A percentile compares a stretch with the other conserved stretches of the same genome.
Evolutionary conservation across 37 sponge, comb jelly and placozoan genomes (phyloP).

Genomic region (Lycopodina hypogea): DNA sequence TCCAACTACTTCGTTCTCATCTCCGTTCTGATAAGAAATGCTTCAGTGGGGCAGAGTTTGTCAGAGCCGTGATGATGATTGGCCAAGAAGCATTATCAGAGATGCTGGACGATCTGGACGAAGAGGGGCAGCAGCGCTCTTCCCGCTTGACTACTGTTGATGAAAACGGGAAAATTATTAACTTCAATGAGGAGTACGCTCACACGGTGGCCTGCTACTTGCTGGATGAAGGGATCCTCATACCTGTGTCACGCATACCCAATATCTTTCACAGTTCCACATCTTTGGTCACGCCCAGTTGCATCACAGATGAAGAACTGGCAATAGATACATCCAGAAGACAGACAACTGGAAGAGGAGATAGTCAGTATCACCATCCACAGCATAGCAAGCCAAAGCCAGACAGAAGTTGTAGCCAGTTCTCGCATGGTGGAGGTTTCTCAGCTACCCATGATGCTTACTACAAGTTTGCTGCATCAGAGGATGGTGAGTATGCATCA

Average conservation of each 20-base stretch:
- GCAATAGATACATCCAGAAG: too few species aligned
- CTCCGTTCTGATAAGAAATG: constrained; percentile 57
- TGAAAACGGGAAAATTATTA: constrained; percentile 5
- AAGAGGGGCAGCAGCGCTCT: background rate
- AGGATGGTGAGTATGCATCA: constrained; percentile 21
- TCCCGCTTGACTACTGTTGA: background rate
- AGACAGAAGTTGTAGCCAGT: too few species aligned
- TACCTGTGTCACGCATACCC: background rate
- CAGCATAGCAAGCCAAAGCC: too few species aligned
- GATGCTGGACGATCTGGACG: background rate
- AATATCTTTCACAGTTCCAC: background rate
- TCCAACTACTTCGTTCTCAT: constrained; percentile 32
- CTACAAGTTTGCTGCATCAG: constrained; percentile 51
- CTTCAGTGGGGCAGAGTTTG: constrained; percentile 72
- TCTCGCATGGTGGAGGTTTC: background rate
- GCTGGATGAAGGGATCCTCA: constrained; percentile 37
- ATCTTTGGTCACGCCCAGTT: background rate
- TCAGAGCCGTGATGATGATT: constrained; percentile 25
- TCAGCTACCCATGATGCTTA: background rate
- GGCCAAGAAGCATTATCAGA: background rate
- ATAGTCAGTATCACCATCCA: too few species aligned
- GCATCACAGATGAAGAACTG: background rate
- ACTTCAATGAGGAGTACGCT: constrained; percentile 32
- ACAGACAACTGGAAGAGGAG: too few species aligned
- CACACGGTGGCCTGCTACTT: constrained; percentile 39